These are phyloP conservation scores for Mesochorus sp. DNA, from an alignment of 2,888 invertebrate genomes.

Conservation along the genomic window DNA sequence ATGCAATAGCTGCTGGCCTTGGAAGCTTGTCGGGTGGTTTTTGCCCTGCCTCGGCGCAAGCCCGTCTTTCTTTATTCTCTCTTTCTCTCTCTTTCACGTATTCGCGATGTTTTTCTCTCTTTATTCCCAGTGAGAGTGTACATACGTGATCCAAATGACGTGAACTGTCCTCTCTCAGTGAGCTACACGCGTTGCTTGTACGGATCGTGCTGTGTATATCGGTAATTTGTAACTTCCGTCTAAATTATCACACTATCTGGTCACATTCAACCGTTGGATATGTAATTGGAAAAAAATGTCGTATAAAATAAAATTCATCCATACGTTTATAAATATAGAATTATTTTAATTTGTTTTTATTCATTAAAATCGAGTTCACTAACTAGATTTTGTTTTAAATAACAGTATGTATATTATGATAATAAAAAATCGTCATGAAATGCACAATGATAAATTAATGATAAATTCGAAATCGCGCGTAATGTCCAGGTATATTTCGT, in stretches of 20 bases:
- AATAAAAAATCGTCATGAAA: neutral
- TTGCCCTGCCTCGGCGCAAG: slow-evolving; percentile 55
- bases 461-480: neutral
- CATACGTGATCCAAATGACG: slow-evolving; percentile 60
- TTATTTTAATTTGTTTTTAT: too few species aligned
- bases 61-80: slow-evolving; percentile 34
- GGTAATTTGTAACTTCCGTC: slow-evolving; percentile 43
- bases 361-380: too few species aligned
- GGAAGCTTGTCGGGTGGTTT: slow-evolving; percentile 66
- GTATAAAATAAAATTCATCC: too few species aligned
- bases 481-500: neutral
- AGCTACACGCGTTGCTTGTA: slow-evolving; percentile 9
- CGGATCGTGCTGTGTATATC: slow-evolving; percentile 21
- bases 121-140: slow-evolving; percentile 58
- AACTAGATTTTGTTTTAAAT: neutral
- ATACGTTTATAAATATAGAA: too few species aligned
- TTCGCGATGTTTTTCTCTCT: slow-evolving; percentile 37
- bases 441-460: neutral
- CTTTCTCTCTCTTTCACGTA: slow-evolving; percentile 36
- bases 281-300: neutral
- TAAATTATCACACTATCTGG: slow-evolving; percentile 23
- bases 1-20: slow-evolving; percentile 67
- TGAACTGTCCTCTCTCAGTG: slow-evolving; percentile 36
- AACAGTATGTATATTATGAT: neutral
- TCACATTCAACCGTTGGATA: neutral